Percentiles rank a stretch among this genome's conserved stretches.
Evolutionary conservation across 2,797 vertebrate species (phyloP).

Genomic region (Lacerta agilis): DNA sequence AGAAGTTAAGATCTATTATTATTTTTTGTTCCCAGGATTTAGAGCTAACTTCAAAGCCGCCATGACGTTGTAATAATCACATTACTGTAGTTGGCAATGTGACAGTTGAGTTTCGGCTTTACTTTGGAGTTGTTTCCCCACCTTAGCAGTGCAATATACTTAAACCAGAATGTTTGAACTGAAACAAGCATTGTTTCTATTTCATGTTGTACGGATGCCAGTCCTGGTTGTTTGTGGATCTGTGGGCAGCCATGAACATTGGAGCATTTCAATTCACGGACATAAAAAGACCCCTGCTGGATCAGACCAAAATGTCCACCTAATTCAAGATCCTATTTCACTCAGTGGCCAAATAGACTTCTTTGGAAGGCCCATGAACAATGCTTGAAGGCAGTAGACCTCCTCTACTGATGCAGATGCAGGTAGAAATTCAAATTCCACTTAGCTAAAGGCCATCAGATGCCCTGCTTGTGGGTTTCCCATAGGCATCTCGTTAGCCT

Average conservation of each 20-base stretch:
- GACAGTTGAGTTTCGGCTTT: background rate
- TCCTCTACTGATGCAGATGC: background rate
- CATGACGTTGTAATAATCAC: background rate
- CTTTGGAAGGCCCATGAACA: background rate
- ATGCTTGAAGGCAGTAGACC: background rate
- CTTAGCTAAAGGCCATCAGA: no score
- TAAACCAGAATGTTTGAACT: background rate
- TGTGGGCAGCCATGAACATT: background rate
- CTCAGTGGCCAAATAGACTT: background rate
- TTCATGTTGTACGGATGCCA: no score
- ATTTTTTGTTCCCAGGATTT: no score
- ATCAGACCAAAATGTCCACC: background rate
- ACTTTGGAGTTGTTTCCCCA: background rate
- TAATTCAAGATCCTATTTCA: no score
- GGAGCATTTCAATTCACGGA: background rate
- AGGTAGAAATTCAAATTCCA: no score
- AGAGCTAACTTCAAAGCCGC: background rate
- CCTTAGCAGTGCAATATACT: background rate
- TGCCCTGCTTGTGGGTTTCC: no score
- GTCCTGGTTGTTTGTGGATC: no score
- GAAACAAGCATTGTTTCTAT: background rate
- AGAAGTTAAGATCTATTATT: background rate
- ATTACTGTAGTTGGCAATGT: background rate
- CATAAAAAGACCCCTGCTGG: background rate
- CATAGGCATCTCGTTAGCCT: no score